phyloP scores from a whole-genome alignment of 2,113 vertebrate species.

The Hydrochoerus hydrochaeris region DNA sequence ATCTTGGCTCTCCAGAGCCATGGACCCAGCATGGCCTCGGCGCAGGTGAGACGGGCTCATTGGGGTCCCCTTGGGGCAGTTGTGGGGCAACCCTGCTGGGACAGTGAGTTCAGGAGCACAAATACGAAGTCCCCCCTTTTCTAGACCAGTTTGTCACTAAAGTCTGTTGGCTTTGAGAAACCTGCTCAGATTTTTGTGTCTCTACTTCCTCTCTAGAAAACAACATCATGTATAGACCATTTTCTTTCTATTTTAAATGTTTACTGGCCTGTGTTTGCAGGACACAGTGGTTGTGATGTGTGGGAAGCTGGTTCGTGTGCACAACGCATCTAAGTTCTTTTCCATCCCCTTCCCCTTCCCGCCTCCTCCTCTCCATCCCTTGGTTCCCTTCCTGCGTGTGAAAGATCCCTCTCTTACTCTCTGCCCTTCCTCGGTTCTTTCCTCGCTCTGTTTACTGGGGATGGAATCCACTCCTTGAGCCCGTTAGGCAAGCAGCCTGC shows the following conservation, averaged over 20 bases:
- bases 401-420: neutral
- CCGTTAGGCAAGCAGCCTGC: neutral
- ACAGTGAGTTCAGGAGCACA: neutral
- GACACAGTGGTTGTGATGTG: neutral
- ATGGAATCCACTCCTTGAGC: neutral
- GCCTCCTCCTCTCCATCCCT: neutral
- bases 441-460: neutral
- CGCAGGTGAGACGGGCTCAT: slow-evolving; percentile 28
- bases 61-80: slow-evolving; percentile 71
- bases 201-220: neutral
- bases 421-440: neutral
- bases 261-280: neutral
- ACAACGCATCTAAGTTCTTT: neutral
- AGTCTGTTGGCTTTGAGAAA: neutral
- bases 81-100: neutral
- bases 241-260: neutral
- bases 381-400: neutral
- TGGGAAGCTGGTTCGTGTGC: neutral
- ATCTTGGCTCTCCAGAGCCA: slow-evolving; percentile 37
- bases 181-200: neutral
- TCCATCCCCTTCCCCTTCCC: neutral
- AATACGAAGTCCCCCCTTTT: neutral
- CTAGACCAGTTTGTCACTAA: neutral
- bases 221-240: neutral
- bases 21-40: neutral